A percentile compares a stretch with the other conserved stretches of the same genome.
Conservation (phyloP, 2,113 vertebrate genomes). For the Prinia subflava region DNA sequence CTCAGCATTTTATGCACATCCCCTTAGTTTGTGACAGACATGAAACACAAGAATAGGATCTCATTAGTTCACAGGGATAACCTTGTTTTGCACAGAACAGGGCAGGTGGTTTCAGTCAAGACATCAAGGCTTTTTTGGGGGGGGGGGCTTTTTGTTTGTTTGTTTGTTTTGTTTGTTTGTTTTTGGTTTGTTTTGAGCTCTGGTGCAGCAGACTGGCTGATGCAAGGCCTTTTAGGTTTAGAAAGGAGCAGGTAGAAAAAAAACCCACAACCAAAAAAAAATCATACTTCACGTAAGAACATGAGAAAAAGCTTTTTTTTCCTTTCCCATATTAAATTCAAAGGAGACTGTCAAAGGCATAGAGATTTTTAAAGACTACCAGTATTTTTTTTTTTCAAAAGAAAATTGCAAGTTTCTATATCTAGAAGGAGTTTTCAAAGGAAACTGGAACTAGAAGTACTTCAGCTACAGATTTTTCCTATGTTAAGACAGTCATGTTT, state of each 20-base stretch:
- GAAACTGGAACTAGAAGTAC: not conserved
- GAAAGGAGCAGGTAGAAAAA: not conserved
- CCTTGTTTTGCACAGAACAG: not conserved
- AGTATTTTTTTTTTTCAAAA: not conserved
- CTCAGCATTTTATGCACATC: not conserved
- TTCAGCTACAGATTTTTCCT: not conserved
- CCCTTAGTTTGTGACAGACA: not conserved
- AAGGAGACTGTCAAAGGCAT: not conserved
- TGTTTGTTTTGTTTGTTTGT: not conserved
- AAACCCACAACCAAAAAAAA: rapidly evolving
- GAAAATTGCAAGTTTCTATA: not conserved
- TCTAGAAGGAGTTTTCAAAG: not conserved
- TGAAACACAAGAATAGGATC: not conserved
- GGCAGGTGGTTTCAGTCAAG: not conserved
- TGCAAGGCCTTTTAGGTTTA: not conserved
- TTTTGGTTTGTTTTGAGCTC: not conserved
- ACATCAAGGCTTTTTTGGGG: no score
- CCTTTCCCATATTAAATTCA: not conserved
- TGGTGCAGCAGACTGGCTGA: not conserved
- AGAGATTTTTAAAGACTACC: not conserved
- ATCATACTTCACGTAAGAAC: not conserved
- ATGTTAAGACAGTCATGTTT: not conserved
- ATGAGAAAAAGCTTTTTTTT: not conserved
- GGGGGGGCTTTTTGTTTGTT: no score
- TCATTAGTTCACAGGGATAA: not conserved